Evolutionary conservation across 2,888 invertebrate genomes (phyloP), one percentile per base, ranked within the genome.

Genomic region (Drosophila merina): DNA sequence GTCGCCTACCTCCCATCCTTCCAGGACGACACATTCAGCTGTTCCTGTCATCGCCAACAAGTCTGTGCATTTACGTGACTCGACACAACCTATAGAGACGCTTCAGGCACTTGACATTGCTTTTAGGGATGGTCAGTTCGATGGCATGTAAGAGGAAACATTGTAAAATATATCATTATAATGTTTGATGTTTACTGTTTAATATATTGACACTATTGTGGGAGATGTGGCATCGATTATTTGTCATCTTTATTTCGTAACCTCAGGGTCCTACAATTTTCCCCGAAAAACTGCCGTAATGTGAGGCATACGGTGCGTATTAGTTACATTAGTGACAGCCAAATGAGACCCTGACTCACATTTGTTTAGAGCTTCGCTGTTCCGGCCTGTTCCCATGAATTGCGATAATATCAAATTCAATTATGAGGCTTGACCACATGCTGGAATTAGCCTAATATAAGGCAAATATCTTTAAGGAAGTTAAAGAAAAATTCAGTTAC

Each of bases 291-390:
- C 38, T 45, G 33, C 64, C 38, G 25, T 77, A 83, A 73, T 83
- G 55, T 48, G 62, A 49, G 70, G 74, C 81, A 77, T 84, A 84
- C 86, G 86, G 57, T 73, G 74, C 69, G 74, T 76, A 78, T 82
- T 70, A 72, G 70, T 70, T 52, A 55, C 72, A 72, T 70, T 72
- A 72, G 50, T 30, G 20, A 25, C 12, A 26, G 26, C 28, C 7
- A 20, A 20, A 20, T 20, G 20, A 20, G 20, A 20, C 20, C 20
- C 50, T 47, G 55, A 40, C 47, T 60, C 47, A 47, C 40, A 60
- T 60, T 62, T 42, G 48, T 33, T 49, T 48, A 49, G 42, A 36
- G 60, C 62, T 3, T 42, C 40, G 42, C 48, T 38, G 8, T 42
- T 45, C 8, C 31, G 20, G 25, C 10, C 7, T 9, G 0, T 25